phyloP scores from a whole-genome alignment of 2,888 invertebrate species.

The Oxycera nigricornis region DNA sequence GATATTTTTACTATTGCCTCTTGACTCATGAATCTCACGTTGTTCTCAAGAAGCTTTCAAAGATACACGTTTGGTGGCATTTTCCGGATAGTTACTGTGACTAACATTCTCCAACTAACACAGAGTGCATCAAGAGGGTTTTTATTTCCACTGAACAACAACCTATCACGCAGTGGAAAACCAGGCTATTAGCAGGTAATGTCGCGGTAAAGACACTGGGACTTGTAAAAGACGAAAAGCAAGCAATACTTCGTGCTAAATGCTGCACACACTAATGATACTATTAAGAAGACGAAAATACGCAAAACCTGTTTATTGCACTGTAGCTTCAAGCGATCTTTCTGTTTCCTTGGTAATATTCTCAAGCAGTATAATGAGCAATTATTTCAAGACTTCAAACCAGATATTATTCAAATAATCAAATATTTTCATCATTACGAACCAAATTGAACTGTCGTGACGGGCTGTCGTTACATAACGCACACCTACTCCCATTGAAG shows the following conservation, averaged over 20 bases:
- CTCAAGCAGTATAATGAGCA: too few relatives aligned
- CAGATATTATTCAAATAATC: neutral
- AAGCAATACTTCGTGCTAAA: too few relatives aligned
- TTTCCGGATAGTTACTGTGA: neutral
- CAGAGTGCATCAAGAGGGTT: neutral
- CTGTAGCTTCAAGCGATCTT: too few relatives aligned
- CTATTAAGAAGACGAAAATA: too few relatives aligned
- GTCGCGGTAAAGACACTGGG: neutral
- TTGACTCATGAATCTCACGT: too few relatives aligned
- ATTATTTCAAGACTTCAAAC: too few relatives aligned
- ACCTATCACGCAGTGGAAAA: neutral
- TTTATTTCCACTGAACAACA: neutral
- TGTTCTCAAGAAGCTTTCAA: neutral
- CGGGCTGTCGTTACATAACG: neutral
- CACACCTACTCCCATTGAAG: neutral
- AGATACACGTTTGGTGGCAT: neutral
- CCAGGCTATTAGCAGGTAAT: too few relatives aligned
- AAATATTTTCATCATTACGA: neutral
- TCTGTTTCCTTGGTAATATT: too few relatives aligned
- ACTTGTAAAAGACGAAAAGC: neutral
- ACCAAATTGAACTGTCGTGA: neutral
- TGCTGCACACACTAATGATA: too few relatives aligned
- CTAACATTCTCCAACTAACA: neutral
- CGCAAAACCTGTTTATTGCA: too few relatives aligned
- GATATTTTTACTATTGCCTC: constrained; percentile 2